phyloP scores from a whole-genome alignment of 1,140 invertebrate genomes.

The Zaprionus africanus region DNA sequence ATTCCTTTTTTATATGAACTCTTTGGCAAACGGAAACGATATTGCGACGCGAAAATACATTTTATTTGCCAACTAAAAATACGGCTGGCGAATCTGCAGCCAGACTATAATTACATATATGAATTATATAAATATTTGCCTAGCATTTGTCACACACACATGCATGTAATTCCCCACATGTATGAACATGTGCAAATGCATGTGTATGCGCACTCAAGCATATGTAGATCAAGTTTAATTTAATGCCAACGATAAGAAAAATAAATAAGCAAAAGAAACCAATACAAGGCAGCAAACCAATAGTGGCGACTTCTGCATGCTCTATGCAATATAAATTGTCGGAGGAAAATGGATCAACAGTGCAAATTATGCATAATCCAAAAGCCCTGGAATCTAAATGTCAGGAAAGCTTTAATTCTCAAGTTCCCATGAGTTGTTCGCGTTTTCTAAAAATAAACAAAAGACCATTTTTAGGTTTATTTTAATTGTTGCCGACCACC shows the following conservation, averaged over 20 bases:
- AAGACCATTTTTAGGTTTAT: no score
- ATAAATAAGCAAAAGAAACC: constrained; percentile 33
- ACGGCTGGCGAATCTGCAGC: constrained; percentile 50
- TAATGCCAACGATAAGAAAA: constrained; percentile 58
- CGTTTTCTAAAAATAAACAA: no score
- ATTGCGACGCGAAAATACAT: constrained; percentile 58
- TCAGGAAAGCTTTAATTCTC: no score
- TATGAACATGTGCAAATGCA: constrained; percentile 14
- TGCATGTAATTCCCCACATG: constrained; percentile 5
- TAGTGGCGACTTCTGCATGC: not conserved
- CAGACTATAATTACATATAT: constrained; percentile 73
- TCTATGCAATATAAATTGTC: constrained; percentile 6
- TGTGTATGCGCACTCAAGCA: constrained; percentile 17
- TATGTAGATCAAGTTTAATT: constrained; percentile 60
- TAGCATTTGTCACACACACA: constrained; percentile 36
- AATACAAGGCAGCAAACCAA: constrained; percentile 7
- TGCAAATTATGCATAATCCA: no score
- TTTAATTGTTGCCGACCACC: no score
- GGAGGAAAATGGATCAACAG: not conserved
- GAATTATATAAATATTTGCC: constrained; percentile 76
- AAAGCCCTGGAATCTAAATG: no score
- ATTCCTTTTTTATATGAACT: constrained; percentile 43
- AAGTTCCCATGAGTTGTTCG: no score
- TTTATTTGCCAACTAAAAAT: constrained; percentile 62
- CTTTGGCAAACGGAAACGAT: constrained; percentile 65